Evolutionary conservation across 2,113 vertebrate species (phyloP).

Genomic region (Paradisaea rubra): DNA sequence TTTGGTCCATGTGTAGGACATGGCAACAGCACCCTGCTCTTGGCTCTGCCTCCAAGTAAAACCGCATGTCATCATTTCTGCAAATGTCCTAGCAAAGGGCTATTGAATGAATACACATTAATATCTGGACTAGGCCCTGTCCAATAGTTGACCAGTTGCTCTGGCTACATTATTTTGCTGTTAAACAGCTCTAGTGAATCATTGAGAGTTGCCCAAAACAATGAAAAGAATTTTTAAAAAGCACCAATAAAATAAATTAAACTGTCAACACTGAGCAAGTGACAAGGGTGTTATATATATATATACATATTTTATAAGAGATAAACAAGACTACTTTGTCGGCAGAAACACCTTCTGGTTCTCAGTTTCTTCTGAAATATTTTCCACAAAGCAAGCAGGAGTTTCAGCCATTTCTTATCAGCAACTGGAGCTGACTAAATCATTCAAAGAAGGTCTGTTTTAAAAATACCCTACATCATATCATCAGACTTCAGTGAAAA

Average conservation of each 20-base stretch:
- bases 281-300: background rate
- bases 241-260: background rate
- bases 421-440: background rate
- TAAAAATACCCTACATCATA: background rate
- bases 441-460: background rate
- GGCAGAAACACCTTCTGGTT: background rate
- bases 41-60: background rate
- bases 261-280: background rate
- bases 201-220: background rate
- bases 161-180: background rate
- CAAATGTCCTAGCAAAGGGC: background rate
- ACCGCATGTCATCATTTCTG: background rate
- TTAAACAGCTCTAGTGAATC: background rate
- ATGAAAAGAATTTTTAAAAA: background rate
- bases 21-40: background rate
- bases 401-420: background rate
- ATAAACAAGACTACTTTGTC: background rate
- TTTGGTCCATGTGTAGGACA: background rate
- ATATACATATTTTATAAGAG: background rate
- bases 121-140: background rate
- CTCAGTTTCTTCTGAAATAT: background rate
- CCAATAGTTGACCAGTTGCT: background rate
- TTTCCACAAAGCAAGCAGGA: background rate
- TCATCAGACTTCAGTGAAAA: background rate
- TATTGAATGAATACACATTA: background rate